Evolutionary conservation across 2,888 invertebrate genomes (phyloP), one percentile per base, ranked within the genome.

Genomic region (Buathra laborator): DNA sequence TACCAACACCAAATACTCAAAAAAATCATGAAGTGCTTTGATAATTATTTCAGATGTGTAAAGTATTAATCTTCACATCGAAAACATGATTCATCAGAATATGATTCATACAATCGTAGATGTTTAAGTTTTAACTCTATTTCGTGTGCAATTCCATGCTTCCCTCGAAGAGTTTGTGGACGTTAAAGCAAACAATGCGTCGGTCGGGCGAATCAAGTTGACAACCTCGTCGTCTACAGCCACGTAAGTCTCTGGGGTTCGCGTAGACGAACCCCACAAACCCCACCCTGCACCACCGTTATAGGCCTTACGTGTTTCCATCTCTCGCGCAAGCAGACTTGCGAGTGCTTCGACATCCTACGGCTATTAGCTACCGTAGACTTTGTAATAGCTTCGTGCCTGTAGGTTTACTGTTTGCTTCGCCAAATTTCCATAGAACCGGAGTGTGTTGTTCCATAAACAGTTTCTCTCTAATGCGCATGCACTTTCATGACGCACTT

Each of bases 191-290:
- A 78, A 62, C 59, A 37, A 62, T 66, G n/a, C 37, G 44, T 43
- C 32, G 48, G 56, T 81, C 44, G 59, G 74, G 67, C 19, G 72
- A 81, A 81, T 81, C 46, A 72, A 66, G 67, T 74, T 81, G 66
- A 74, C 29, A 67, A 67, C 56, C 19, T 66, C 56, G 24, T 77
- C 71, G 29, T 59, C 48, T 32, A n/a, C 46, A 44, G 12, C n/a
- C 51, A 24, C 24, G 48, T 37, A n/a, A 67, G 14, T 43, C 14
- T 9, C 2, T 44, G 62, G 43, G 37, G 72, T 53, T 44, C 10
- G 59, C 48, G 44, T 71, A 80, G 79, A 66, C 2, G 24, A 24
- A 24, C 24, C 24, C 24, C 24, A 24, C 24, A 24, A 2, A 24
- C 24, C n/a, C 3, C 43, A 37, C 29, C 43, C 37, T 66, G 24